phyloP scores from a whole-genome alignment of 2,797 vertebrate genomes.

The Trachops cirrhosus region DNA sequence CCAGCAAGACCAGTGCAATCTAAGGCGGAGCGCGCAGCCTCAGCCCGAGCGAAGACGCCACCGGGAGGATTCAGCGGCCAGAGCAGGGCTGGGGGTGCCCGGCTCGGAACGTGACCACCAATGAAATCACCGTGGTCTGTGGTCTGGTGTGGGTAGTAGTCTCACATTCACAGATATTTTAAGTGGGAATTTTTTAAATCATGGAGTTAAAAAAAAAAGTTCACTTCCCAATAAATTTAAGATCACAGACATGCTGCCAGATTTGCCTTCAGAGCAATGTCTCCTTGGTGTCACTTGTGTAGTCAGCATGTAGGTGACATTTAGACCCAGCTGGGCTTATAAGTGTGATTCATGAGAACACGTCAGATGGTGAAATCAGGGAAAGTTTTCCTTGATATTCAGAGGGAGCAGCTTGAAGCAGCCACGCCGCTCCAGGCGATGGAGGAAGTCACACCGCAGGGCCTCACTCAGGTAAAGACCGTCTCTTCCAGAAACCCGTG shows the following conservation, averaged over 20 bases:
- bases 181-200: not conserved
- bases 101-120: accelerated
- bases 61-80: not conserved
- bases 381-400: constrained; percentile 16
- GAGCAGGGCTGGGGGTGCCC: not conserved
- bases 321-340: constrained; percentile 45
- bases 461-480: not conserved
- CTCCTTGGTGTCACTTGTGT: not conserved
- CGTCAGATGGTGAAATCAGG: constrained; percentile 34
- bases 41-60: accelerated
- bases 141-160: not conserved
- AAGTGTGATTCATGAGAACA: constrained; percentile 8
- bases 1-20: not conserved
- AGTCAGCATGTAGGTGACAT: constrained; percentile 51
- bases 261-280: not conserved
- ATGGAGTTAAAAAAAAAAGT: not conserved
- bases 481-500: not conserved
- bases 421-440: accelerated
- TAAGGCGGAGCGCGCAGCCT: not conserved
- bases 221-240: not conserved
- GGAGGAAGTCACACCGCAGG: not conserved
- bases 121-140: not conserved
- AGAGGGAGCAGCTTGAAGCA: constrained; percentile 28
- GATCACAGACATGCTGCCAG: not conserved
- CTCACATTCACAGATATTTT: not conserved